A percentile compares a stretch with the other conserved stretches of the same genome.
Evolutionary conservation across 1,140 invertebrate species (phyloP).

Genomic region (Drosophila bocki): DNA sequence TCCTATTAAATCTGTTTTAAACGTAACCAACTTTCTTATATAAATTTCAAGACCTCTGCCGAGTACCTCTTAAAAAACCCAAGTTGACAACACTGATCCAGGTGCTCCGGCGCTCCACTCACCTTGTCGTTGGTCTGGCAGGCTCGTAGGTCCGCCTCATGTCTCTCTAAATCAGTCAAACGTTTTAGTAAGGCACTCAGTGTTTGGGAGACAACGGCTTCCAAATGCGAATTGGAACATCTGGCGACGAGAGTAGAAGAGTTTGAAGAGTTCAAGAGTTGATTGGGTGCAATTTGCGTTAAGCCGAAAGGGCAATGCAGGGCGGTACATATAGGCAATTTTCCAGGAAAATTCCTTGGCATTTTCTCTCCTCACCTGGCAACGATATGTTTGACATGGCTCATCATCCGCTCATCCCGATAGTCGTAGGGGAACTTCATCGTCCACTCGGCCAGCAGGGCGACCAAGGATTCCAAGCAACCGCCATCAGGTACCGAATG

Average conservation of each 20-base stretch:
- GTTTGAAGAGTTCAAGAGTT: neutral
- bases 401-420: conserved; percentile 88
- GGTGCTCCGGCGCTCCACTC: conserved; percentile 11
- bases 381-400: conserved; percentile 86
- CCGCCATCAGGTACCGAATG: conserved; percentile 78
- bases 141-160: conserved; percentile 83
- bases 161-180: conserved; percentile 85
- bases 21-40: too few species aligned
- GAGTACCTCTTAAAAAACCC: neutral
- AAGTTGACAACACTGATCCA: conserved; percentile 12
- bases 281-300: conserved; percentile 23
- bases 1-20: too few species aligned
- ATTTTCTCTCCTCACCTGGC: conserved; percentile 66
- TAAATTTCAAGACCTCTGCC: neutral
- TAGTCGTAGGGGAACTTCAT: conserved; percentile 89
- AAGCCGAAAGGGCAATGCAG: neutral
- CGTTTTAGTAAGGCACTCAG: conserved; percentile 85
- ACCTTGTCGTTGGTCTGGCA: conserved; percentile 81
- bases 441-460: conserved; percentile 83
- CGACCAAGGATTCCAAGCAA: conserved; percentile 78
- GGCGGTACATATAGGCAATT: neutral
- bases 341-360: neutral
- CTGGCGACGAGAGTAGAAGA: conserved; percentile 30
- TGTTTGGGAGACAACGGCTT: conserved; percentile 80
- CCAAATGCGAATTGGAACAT: conserved; percentile 83